Evolutionary conservation across 2,113 vertebrate species (phyloP), one percentile per base, ranked within the genome.

Genomic region (Notiomystis cincta): DNA sequence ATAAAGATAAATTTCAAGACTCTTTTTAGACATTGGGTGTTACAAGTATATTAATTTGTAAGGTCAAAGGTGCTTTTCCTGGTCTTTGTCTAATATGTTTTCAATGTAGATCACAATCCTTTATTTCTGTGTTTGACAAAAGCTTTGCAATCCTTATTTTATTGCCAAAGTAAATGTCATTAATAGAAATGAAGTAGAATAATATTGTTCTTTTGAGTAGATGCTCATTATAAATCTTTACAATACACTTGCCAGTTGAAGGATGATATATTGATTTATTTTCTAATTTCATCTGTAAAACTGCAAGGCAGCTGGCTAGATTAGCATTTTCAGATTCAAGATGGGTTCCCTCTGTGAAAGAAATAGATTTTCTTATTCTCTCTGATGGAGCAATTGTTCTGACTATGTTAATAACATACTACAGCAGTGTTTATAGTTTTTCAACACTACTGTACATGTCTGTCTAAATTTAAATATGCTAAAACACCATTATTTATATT

Each of bases 221-320:
- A 71, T 71, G 7, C 2, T 90, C 21, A 47, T 62, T 94, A 76
- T 35, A 85, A 82, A 47, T 91, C 11, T 54, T 47, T 79, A 50
- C 78, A 65, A n/a, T 58, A 51, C 21, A 66, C 30, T 90, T 86
- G 48, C 64, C 51, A 86, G 54, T 47, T 93, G 70, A 86, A 90
- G 62, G 58, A 92, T 82, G 45, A 83, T 56, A 25, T 88, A 96
- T 90, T 90, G 91, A 90, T 95, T 91, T 88, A 8, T 91, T 73
- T 73, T 88, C 75, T 86, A 60, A 72, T 91, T 96, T 95, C 47
- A 83, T 7, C 62, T 37, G 11, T 65, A 90, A 79, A 87, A 76
- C 21, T 85, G 16, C 23, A 65, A 77, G 45, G 48, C 40, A 89
- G 25, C 16, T 79, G 56, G 8, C 66, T 91, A 42, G 54, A 27